A percentile compares a stretch with the other conserved stretches of the same genome.
These are phyloP conservation scores for Alces alces DNA, from an alignment of 2,113 vertebrate genomes.

Conservation along the genomic window DNA sequence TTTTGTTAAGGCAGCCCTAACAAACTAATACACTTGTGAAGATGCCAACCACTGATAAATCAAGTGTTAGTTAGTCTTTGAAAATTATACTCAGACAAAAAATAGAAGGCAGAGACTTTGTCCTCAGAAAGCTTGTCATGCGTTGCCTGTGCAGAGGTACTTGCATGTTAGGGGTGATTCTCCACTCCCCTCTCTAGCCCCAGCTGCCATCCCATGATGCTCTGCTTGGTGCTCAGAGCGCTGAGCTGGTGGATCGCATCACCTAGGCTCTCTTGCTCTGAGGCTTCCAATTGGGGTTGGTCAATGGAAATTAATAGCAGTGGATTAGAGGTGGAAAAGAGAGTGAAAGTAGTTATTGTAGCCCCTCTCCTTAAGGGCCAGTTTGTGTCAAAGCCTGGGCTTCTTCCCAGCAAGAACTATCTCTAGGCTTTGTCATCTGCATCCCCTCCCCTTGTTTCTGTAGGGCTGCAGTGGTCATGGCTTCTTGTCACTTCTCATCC, in stretches of 20 bases:
- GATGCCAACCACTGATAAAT: not conserved
- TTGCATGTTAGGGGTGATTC: not conserved
- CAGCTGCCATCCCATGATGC: not conserved
- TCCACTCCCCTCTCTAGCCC: not conserved
- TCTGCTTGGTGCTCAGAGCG: not conserved
- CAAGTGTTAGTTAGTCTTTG: not conserved
- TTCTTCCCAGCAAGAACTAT: not conserved
- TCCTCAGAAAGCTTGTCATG: not conserved
- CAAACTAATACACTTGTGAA: not conserved
- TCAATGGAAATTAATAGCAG: not conserved
- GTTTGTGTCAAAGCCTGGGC: not conserved
- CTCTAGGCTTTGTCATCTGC: not conserved
- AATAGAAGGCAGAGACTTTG: not conserved
- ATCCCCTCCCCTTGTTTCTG: not conserved
- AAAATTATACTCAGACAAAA: not conserved
- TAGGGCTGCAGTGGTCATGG: not conserved
- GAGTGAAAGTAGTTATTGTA: not conserved
- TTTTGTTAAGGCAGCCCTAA: not conserved
- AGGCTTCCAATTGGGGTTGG: not conserved
- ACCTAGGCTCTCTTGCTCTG: not conserved
- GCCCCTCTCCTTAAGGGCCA: not conserved
- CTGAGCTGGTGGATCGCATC: not conserved
- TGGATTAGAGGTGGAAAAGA: not conserved
- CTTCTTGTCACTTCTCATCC: not conserved
- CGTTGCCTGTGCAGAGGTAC: not conserved